phyloP scores from a whole-genome alignment of 92 coral and sea anemone species.

The Plumapathes pennacea region DNA sequence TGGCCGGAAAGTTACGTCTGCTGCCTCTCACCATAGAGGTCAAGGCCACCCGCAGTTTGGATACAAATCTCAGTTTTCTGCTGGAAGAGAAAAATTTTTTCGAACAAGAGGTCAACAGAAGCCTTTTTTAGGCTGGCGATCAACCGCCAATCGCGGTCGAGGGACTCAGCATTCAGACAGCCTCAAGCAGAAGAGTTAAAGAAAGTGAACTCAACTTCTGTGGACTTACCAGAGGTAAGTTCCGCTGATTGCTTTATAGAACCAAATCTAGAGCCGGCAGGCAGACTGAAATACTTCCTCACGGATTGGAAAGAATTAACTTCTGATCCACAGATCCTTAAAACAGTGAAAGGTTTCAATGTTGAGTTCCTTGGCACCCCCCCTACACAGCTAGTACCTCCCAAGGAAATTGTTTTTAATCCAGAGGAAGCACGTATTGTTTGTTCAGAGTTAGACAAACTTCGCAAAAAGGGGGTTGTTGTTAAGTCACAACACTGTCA shows the following conservation, averaged over 20 bases:
- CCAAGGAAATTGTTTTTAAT: constrained; percentile 21
- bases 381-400: constrained; percentile 17
- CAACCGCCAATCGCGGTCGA: constrained; percentile 15
- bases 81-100: constrained; percentile 12
- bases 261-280: constrained; percentile 39
- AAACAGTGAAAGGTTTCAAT: constrained; percentile 31
- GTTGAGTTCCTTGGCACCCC: constrained; percentile 18
- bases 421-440: constrained; percentile 3
- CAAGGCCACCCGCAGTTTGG: constrained; percentile 8
- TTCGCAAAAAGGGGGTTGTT: constrained; percentile 19
- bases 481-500: not conserved
- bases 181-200: constrained; percentile 12
- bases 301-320: constrained; percentile 32
- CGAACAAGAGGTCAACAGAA: not conserved
- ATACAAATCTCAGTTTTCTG: constrained; percentile 12
- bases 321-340: constrained; percentile 46
- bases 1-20: constrained; percentile 42
- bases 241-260: not conserved
- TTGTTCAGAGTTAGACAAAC: constrained; percentile 15
- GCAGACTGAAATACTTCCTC: constrained; percentile 52
- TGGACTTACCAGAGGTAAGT: constrained; percentile 22
- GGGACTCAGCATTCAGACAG: not conserved
- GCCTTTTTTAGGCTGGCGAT: constrained; percentile 53
- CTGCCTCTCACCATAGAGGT: not conserved
- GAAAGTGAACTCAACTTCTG: constrained; percentile 5